Percentiles rank a stretch among this genome's conserved stretches.
Conservation (phyloP, 2,113 vertebrate genomes). For the Cyanoliseus patagonus region DNA sequence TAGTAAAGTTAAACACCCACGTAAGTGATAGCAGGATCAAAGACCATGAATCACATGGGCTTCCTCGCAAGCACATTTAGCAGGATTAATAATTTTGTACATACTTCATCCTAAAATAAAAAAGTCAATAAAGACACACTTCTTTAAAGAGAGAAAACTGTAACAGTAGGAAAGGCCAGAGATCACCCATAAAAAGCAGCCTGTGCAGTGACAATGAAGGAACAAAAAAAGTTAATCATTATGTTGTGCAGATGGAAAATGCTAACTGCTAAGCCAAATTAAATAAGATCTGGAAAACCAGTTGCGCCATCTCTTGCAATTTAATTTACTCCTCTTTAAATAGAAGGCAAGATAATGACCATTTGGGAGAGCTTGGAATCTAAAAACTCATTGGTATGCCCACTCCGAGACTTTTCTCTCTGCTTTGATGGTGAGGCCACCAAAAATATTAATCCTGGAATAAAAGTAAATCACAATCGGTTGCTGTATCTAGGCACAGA, state of each 20-base stretch:
- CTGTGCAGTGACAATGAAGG: constrained; percentile 12
- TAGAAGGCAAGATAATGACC: constrained; percentile 54
- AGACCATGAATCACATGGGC: constrained; percentile 37
- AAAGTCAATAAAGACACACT: constrained; percentile 51
- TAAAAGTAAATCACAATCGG: neutral
- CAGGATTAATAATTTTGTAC: constrained; percentile 54
- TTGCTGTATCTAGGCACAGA: neutral
- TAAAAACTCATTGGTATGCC: constrained; percentile 2
- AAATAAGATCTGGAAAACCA: constrained; percentile 62
- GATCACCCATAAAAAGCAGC: constrained; percentile 23
- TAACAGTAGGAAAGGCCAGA: constrained; percentile 4
- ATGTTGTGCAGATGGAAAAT: constrained; percentile 58
- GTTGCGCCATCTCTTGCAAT: constrained; percentile 40
- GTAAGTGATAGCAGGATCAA: constrained; percentile 37
- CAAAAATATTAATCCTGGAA: neutral
- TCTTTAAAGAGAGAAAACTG: constrained; percentile 26
- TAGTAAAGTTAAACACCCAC: constrained; percentile 64
- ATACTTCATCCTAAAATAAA: constrained; percentile 44
- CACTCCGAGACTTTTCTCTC: neutral
- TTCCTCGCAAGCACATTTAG: constrained; percentile 54
- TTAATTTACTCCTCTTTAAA: constrained; percentile 62
- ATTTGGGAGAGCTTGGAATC: constrained; percentile 26
- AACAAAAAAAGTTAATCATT: constrained; percentile 38
- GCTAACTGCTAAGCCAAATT: constrained; percentile 50
- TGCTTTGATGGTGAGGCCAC: constrained; percentile 1